These are phyloP conservation scores for Volucella zonaria DNA, from an alignment of 2,888 invertebrate genomes.

Conservation along the genomic window DNA sequence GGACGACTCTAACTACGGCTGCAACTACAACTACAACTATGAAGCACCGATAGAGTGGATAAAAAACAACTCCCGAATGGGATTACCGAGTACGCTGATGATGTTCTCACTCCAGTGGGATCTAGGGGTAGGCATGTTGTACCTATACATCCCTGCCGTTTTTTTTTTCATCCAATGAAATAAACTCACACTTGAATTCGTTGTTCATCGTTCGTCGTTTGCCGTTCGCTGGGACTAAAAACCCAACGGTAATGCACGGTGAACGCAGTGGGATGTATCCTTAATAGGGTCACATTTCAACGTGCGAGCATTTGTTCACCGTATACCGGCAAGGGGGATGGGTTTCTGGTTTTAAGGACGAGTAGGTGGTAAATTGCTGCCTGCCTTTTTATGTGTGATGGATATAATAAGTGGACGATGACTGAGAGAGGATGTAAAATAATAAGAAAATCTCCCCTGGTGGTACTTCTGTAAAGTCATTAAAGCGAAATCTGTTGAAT, in stretches of 20 bases:
- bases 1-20: neutral
- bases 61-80: constrained; percentile 27
- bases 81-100: constrained; percentile 50
- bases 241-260: constrained; percentile 59
- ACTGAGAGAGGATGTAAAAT: constrained; percentile 1
- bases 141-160: neutral
- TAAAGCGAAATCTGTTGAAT: constrained; percentile 47
- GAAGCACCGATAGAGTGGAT: neutral
- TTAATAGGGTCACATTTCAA: constrained; percentile 59
- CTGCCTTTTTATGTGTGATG: constrained; percentile 40
- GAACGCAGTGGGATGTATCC: constrained; percentile 11
- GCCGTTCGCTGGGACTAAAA: neutral
- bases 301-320: constrained; percentile 45
- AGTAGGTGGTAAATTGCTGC: constrained; percentile 51
- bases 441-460: constrained; percentile 14
- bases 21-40: too few relatives aligned
- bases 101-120: constrained; percentile 2
- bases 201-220: too few relatives aligned
- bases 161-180: constrained; percentile 55
- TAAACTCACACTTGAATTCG: constrained; percentile 25
- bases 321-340: constrained; percentile 7
- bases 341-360: too few relatives aligned
- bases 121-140: neutral
- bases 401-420: constrained; percentile 25
- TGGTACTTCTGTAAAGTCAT: constrained; percentile 17